phyloP scores from a whole-genome alignment of 1,140 invertebrate species.

The Lycorma delicatula region DNA sequence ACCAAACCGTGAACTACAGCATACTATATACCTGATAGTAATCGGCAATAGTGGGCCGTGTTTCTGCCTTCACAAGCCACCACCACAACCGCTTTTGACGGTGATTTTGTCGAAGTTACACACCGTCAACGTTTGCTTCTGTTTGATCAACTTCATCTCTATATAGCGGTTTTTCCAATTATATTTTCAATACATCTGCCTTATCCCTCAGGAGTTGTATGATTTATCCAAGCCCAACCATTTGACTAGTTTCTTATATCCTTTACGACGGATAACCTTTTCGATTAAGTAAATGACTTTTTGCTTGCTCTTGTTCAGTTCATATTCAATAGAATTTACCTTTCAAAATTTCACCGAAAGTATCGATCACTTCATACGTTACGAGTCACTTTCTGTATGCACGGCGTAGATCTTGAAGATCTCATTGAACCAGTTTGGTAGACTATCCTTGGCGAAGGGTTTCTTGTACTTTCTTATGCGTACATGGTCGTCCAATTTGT shows the following conservation, averaged over 20 bases:
- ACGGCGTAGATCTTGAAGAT: constrained; percentile 25
- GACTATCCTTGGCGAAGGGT: no score
- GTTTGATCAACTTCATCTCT: background rate
- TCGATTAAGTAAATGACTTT: no score
- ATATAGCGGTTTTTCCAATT: background rate
- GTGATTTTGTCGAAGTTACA: constrained; percentile 13
- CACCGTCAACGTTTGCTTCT: background rate
- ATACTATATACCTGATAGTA: no score
- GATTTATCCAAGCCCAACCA: constrained; percentile 32
- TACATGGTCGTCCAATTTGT: no score
- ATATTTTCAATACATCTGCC: constrained; percentile 10
- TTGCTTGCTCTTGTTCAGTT: constrained; percentile 27
- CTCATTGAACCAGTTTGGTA: no score
- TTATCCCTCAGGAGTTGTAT: constrained; percentile 33
- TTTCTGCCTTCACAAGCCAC: constrained; percentile 28
- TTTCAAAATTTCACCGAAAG: constrained; percentile 19
- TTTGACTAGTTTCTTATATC: constrained; percentile 33
- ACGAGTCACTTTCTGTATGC: background rate
- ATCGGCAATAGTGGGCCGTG: constrained; percentile 28
- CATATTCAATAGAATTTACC: constrained; percentile 31
- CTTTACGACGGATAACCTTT: no score
- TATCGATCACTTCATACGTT: no score
- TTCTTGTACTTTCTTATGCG: no score
- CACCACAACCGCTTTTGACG: constrained; percentile 24
- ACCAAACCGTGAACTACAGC: constrained; percentile 34